Evolutionary conservation across 2,797 vertebrate species (phyloP).

Genomic region (Oryzias sinensis): DNA sequence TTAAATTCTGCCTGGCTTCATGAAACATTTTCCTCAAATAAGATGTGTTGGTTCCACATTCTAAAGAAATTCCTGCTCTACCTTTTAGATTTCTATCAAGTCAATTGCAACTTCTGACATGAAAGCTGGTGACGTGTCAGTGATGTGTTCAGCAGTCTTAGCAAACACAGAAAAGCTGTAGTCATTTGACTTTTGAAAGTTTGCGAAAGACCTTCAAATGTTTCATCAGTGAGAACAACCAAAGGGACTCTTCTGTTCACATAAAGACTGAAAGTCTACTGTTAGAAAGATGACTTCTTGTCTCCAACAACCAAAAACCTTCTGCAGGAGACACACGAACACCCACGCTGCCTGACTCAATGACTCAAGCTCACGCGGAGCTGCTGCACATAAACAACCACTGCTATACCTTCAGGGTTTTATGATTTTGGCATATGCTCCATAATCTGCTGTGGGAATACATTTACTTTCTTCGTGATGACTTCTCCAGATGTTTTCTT

Average conservation of each 20-base stretch:
- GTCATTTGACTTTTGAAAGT: neutral
- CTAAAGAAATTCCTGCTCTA: too few relatives aligned
- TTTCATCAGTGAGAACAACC: conserved; percentile 3
- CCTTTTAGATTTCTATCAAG: too few relatives aligned
- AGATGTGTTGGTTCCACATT: too few relatives aligned
- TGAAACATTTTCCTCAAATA: too few relatives aligned
- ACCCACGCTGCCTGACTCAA: neutral
- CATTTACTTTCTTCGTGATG: conserved; percentile 22
- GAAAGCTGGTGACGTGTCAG: too few relatives aligned
- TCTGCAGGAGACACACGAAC: conserved; percentile 3
- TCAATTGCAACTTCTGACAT: too few relatives aligned
- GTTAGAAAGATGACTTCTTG: neutral
- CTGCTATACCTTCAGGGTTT: conserved; percentile 31
- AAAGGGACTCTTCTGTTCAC: neutral
- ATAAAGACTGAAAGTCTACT: neutral
- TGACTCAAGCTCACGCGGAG: conserved; percentile 16
- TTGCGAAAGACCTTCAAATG: neutral
- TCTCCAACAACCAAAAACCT: neutral
- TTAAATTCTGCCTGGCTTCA: too few relatives aligned
- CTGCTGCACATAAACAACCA: conserved; percentile 23
- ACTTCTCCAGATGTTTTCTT: conserved; percentile 61
- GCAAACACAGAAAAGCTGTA: neutral
- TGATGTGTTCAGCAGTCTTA: too few relatives aligned
- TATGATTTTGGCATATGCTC: conserved; percentile 42
- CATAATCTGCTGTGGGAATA: conserved; percentile 9